Evolutionary conservation across 1,140 invertebrate species (phyloP).

Genomic region (Microplitis mediator): DNA sequence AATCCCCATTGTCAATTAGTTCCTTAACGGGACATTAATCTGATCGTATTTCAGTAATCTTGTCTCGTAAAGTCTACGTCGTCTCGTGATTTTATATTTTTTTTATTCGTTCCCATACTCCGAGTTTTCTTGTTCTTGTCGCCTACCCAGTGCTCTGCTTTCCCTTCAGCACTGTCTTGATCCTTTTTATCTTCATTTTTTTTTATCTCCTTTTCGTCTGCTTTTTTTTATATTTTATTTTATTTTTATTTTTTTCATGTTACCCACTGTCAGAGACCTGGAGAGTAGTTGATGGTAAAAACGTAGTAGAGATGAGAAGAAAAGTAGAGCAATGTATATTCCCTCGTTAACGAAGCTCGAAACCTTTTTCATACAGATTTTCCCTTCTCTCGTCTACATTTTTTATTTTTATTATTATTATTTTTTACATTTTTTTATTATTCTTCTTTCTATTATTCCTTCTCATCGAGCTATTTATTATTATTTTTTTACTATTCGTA

Average conservation of each 20-base stretch:
- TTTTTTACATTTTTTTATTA: not conserved
- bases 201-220: not conserved
- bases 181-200: slow-evolving; percentile 31
- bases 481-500: too few species aligned
- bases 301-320: not conserved
- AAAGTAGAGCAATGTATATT: slow-evolving; percentile 9
- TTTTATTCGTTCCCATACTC: not conserved
- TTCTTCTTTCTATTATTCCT: too few species aligned
- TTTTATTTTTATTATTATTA: slow-evolving; percentile 14
- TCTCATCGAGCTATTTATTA: too few species aligned
- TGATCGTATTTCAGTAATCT: slow-evolving; percentile 30
- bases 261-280: not conserved
- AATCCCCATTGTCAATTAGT: slow-evolving; percentile 30
- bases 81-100: not conserved
- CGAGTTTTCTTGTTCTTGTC: slow-evolving; percentile 26
- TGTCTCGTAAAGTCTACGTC: slow-evolving; percentile 11
- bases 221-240: slow-evolving; percentile 26
- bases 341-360: slow-evolving; percentile 34
- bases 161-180: too few species aligned
- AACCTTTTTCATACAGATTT: slow-evolving; percentile 8
- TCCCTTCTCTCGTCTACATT: not conserved
- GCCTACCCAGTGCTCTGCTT: slow-evolving; percentile 6
- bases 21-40: slow-evolving; percentile 32
- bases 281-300: slow-evolving; percentile 12
- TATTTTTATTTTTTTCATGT: slow-evolving; percentile 1